phyloP scores from a whole-genome alignment of 2,113 vertebrate species.

The Ophiodon elongatus region DNA sequence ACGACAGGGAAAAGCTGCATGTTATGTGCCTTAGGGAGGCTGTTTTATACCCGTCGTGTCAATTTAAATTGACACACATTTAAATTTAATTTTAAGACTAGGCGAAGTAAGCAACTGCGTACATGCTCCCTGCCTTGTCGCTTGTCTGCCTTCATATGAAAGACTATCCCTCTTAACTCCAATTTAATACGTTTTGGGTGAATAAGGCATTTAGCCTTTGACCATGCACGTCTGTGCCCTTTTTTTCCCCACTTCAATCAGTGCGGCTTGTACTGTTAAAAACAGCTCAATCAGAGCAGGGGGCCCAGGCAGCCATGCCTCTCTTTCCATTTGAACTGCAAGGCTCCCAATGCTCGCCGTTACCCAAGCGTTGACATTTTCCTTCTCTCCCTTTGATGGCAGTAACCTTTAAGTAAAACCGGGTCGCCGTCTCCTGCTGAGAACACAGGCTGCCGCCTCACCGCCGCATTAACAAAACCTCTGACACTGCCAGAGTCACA shows the following conservation, averaged over 20 bases:
- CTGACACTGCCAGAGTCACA: constrained; percentile 34
- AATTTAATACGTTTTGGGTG: background rate
- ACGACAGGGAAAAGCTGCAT: constrained; percentile 6
- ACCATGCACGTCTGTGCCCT: background rate
- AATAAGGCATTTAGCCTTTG: constrained; percentile 1
- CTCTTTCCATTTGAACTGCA: constrained; percentile 27
- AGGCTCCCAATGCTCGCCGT: constrained; percentile 12
- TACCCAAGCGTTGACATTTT: constrained; percentile 66
- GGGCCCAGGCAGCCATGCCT: background rate
- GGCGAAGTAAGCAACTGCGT: background rate
- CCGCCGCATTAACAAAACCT: constrained; percentile 41
- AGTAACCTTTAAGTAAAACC: constrained; percentile 75
- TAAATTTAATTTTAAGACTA: background rate
- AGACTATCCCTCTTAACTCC: background rate
- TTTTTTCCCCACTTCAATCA: constrained; percentile 15
- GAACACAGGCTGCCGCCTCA: constrained; percentile 59
- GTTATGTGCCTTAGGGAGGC: background rate
- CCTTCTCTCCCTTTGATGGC: constrained; percentile 58
- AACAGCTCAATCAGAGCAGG: constrained; percentile 28
- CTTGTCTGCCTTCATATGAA: background rate
- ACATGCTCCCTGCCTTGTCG: background rate
- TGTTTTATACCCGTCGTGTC: background rate
- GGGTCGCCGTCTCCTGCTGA: constrained; percentile 55
- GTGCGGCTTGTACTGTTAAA: background rate
- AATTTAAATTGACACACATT: constrained; percentile 16